Percentiles rank a stretch among this genome's conserved stretches.
phyloP scores from a whole-genome alignment of 2,888 invertebrate species.

The Nebria salina region DNA sequence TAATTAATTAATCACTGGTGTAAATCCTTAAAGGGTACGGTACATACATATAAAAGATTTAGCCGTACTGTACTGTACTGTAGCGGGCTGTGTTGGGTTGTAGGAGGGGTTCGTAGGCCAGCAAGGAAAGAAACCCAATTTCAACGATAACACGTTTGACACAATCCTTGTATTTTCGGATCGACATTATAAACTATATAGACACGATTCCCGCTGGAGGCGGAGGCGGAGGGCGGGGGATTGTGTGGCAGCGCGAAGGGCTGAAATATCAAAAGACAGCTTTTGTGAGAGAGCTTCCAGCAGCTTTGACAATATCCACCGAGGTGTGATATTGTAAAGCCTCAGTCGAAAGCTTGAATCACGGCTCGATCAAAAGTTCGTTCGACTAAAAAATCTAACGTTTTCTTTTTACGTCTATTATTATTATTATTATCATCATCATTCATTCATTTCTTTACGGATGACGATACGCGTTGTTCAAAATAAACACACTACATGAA shows the following conservation, averaged over 20 bases:
- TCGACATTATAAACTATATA: conserved; percentile 10
- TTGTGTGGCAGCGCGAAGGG: conserved; percentile 46
- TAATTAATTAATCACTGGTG: too few species aligned
- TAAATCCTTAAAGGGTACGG: too few species aligned
- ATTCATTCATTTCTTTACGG: background rate
- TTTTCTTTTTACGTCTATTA: conserved; percentile 49
- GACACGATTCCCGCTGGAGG: background rate
- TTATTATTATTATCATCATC: background rate
- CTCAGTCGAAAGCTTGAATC: conserved; percentile 45
- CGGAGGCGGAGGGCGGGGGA: background rate
- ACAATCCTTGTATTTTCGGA: conserved; percentile 27
- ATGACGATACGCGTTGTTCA: background rate
- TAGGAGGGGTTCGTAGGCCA: too few species aligned
- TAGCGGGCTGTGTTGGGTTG: too few species aligned
- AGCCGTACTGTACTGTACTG: too few species aligned
- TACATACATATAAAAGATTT: too few species aligned
- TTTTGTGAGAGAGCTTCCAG: conserved; percentile 49
- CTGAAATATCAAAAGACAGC: conserved; percentile 61
- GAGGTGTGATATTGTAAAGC: conserved; percentile 61
- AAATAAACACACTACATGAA: too few species aligned
- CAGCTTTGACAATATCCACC: conserved; percentile 59
- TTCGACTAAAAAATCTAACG: conserved; percentile 57
- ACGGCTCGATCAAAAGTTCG: conserved; percentile 55
- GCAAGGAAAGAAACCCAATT: conserved; percentile 20
- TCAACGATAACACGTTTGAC: conserved; percentile 30